Evolutionary conservation across 2,888 invertebrate genomes (phyloP).

Genomic region (Cephalotes varians): DNA sequence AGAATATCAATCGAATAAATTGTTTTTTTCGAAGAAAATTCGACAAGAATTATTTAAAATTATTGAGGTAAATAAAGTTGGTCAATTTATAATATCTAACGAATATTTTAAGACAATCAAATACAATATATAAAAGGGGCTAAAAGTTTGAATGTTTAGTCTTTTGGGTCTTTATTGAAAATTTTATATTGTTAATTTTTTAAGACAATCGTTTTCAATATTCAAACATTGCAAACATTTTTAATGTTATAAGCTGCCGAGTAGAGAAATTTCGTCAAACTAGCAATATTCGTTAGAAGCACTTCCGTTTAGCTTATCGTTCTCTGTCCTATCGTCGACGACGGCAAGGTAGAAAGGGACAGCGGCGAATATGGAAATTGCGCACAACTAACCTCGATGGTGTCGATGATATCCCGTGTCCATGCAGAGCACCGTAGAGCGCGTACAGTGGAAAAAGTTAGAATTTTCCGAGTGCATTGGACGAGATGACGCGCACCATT

Average conservation of each 20-base stretch:
- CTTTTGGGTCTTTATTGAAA: too few relatives aligned
- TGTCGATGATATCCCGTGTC: constrained; percentile 76
- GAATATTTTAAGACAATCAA: too few relatives aligned
- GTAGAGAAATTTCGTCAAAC: neutral
- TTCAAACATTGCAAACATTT: too few relatives aligned
- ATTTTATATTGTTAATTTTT: too few relatives aligned
- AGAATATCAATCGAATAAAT: neutral
- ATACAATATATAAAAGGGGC: too few relatives aligned
- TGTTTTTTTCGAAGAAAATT: neutral
- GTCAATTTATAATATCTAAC: too few relatives aligned
- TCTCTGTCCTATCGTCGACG: neutral
- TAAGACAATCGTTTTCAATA: too few relatives aligned
- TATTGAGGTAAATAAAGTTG: neutral
- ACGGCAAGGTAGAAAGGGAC: too few relatives aligned
- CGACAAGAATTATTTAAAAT: neutral
- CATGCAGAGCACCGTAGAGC: constrained; percentile 78
- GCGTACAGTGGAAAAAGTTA: constrained; percentile 71
- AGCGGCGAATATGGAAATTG: neutral
- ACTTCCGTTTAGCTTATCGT: neutral
- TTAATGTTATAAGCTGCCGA: too few relatives aligned
- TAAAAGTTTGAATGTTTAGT: too few relatives aligned
- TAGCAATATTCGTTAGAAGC: neutral
- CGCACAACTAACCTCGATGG: constrained; percentile 82
- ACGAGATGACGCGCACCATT: constrained; percentile 27
- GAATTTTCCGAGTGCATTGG: constrained; percentile 74